A percentile compares a stretch with the other conserved stretches of the same genome.
Conservation (phyloP, 1,140 invertebrate genomes). For the Cydia amplana region DNA sequence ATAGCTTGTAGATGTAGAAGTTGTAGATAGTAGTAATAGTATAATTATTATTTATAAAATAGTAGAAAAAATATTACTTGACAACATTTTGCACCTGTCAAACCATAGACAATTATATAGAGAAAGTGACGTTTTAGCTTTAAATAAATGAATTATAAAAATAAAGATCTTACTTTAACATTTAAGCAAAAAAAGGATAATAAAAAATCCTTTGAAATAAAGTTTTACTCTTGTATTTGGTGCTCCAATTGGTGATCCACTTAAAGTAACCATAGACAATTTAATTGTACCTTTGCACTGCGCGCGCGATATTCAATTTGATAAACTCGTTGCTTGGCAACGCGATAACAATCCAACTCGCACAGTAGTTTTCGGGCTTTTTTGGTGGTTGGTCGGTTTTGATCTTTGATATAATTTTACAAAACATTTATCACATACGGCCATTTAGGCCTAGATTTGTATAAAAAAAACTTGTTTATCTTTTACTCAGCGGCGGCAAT, state of each 20-base stretch:
- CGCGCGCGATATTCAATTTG: slow-evolving; percentile 65
- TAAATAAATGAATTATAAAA: not conserved
- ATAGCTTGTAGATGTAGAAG: not conserved
- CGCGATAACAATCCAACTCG: slow-evolving; percentile 58
- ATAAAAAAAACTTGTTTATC: not conserved
- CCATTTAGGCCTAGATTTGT: not conserved
- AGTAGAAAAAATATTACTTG: slow-evolving; percentile 24
- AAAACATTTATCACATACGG: not conserved
- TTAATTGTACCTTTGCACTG: slow-evolving; percentile 33
- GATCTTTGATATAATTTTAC: not conserved
- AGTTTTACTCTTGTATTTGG: not conserved
- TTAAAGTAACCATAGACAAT: slow-evolving; percentile 27
- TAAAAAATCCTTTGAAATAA: not conserved
- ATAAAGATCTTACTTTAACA: not conserved
- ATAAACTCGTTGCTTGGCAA: slow-evolving; percentile 62
- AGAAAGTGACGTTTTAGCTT: not conserved
- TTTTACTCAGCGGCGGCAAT: not conserved
- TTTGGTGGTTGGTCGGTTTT: slow-evolving; percentile 43
- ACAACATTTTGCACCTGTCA: slow-evolving; percentile 31
- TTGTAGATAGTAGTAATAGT: no score
- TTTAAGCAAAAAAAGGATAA: not conserved
- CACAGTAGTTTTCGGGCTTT: slow-evolving; percentile 51
- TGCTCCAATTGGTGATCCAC: not conserved
- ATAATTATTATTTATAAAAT: not conserved
- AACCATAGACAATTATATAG: slow-evolving; percentile 21